phyloP scores from a whole-genome alignment of 2,888 invertebrate genomes.

The Hoplodrina blanda region DNA sequence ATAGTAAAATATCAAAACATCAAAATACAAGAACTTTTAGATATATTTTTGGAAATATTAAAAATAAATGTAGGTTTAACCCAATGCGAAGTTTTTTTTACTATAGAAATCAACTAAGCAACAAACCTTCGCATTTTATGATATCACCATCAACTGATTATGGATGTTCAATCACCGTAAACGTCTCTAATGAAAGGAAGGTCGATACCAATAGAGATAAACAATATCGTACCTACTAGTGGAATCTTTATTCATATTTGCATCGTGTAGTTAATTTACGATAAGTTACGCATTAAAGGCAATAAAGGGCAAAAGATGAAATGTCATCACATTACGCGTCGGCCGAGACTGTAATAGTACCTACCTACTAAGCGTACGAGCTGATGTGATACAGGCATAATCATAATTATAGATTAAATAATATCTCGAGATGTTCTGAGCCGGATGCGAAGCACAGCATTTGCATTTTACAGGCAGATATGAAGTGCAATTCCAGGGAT shows the following conservation, averaged over 20 bases:
- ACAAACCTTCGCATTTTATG: slow-evolving; percentile 38
- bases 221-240: slow-evolving; percentile 34
- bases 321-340: slow-evolving; percentile 58
- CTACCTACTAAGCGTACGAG: slow-evolving; percentile 15
- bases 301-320: slow-evolving; percentile 61
- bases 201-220: slow-evolving; percentile 54
- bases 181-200: slow-evolving; percentile 63
- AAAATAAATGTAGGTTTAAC: too few relatives aligned
- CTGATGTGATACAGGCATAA: slow-evolving; percentile 65
- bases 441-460: slow-evolving; percentile 78
- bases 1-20: too few relatives aligned
- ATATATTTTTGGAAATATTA: neutral
- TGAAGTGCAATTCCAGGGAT: slow-evolving; percentile 58
- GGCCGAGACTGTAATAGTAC: slow-evolving; percentile 16
- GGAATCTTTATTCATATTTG: slow-evolving; percentile 58
- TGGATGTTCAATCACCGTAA: slow-evolving; percentile 57
- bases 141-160: slow-evolving; percentile 48
- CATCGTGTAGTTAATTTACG: slow-evolving; percentile 36
- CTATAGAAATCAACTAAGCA: slow-evolving; percentile 26
- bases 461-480: slow-evolving; percentile 74
- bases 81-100: neutral
- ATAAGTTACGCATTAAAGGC: slow-evolving; percentile 56
- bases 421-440: slow-evolving; percentile 70
- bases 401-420: slow-evolving; percentile 63
- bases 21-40: too few relatives aligned